phyloP scores from a whole-genome alignment of 2,113 vertebrate species.

The Axis porcinus region DNA sequence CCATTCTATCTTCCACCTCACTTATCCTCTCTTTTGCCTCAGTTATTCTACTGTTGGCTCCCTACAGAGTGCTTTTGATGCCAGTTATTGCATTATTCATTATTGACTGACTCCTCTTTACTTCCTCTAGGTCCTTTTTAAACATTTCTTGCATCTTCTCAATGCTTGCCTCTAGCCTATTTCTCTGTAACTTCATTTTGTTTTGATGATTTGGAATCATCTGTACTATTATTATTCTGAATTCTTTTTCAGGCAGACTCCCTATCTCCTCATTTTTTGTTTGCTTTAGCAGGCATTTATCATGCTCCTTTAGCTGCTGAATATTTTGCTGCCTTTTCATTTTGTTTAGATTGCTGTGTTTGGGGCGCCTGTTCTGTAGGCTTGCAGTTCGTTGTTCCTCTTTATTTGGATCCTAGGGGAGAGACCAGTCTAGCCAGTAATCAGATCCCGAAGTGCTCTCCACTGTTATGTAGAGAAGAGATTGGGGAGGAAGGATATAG shows the following conservation, averaged over 20 bases:
- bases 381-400: neutral
- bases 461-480: neutral
- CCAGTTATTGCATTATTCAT: neutral
- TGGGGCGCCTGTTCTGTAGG: neutral
- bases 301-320: neutral
- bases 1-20: neutral
- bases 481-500: neutral
- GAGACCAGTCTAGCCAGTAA: neutral
- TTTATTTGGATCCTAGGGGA: neutral
- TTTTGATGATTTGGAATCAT: neutral
- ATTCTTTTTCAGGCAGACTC: neutral
- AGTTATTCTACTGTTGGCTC: neutral
- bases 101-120: neutral
- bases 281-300: neutral
- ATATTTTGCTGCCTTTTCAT: neutral
- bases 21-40: neutral
- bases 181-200: neutral
- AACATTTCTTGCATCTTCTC: neutral
- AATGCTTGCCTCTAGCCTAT: neutral
- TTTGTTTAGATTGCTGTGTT: neutral
- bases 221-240: neutral
- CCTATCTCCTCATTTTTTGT: neutral
- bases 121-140: neutral
- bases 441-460: neutral
- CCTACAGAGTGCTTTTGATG: neutral